Evolutionary conservation across 1,140 invertebrate species (phyloP).

Genomic region (Phymastichus coffea): DNA sequence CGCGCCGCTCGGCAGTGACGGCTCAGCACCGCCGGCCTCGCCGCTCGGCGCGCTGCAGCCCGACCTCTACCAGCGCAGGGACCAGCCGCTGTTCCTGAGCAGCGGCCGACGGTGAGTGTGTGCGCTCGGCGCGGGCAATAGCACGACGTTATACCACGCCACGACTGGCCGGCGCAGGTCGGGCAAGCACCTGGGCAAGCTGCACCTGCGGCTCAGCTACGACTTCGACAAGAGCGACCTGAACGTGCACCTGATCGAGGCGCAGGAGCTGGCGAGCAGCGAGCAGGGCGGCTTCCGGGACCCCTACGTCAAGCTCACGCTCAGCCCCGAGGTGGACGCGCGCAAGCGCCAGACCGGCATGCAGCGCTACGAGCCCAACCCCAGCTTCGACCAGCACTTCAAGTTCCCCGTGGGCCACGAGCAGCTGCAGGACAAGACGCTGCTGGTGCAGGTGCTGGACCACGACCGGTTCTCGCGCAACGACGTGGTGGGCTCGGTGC

Average conservation of each 20-base stretch:
- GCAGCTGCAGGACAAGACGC: conserved; percentile 71
- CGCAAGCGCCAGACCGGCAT: conserved; percentile 80
- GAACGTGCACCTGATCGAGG: conserved; percentile 81
- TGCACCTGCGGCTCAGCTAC: conserved; percentile 84
- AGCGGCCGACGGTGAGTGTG: conserved; percentile 26
- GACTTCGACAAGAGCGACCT: conserved; percentile 87
- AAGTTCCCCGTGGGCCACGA: conserved; percentile 83
- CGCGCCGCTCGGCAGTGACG: conserved; percentile 8
- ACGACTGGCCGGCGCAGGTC: conserved; percentile 42
- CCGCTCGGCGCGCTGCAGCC: conserved; percentile 83
- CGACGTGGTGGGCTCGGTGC: conserved; percentile 75
- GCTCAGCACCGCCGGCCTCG: conserved; percentile 62
- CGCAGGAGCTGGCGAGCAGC: conserved; percentile 77
- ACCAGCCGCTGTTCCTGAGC: conserved; percentile 72
- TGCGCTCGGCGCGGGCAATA: too few relatives aligned
- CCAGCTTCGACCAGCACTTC: conserved; percentile 81
- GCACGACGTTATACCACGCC: too few relatives aligned
- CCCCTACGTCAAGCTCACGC: conserved; percentile 76
- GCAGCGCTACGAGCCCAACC: conserved; percentile 73
- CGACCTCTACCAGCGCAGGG: conserved; percentile 76
- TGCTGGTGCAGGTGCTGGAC: conserved; percentile 74
- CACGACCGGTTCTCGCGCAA: conserved; percentile 75
- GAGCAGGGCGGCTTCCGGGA: conserved; percentile 84
- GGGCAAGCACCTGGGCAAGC: conserved; percentile 69
- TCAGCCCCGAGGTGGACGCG: conserved; percentile 80